Conservation (phyloP, 2,797 vertebrate genomes). For the Mus minutoides region DNA sequence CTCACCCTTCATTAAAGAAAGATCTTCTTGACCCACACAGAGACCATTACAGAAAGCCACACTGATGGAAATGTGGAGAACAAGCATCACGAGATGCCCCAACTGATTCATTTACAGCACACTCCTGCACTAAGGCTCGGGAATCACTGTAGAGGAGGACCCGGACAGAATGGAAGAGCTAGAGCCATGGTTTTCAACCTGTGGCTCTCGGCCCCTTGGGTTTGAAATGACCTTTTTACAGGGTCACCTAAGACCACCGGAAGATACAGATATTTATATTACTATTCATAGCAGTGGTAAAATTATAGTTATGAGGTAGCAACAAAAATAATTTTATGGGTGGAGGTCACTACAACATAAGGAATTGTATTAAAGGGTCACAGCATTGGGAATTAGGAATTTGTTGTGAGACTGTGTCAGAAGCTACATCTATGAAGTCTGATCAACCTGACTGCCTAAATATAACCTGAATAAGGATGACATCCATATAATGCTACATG, state of each 20-base stretch:
- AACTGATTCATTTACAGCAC: not conserved
- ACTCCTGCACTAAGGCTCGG: not conserved
- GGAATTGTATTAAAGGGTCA: not conserved
- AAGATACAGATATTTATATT: not conserved
- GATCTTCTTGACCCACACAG: not conserved
- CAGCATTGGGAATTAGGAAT: not conserved
- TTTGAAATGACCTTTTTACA: not conserved
- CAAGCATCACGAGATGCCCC: not conserved
- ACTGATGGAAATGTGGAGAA: not conserved
- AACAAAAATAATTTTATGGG: not conserved
- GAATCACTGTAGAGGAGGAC: too few species aligned
- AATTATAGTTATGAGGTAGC: not conserved
- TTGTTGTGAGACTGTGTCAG: not conserved
- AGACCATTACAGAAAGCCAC: not conserved
- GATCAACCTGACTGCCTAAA: not conserved
- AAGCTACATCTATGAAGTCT: not conserved
- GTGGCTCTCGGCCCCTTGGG: fast-evolving
- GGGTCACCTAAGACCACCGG: not conserved
- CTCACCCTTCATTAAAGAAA: not conserved
- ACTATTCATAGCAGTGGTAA: not conserved
- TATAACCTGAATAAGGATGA: not conserved
- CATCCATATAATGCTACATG: not conserved
- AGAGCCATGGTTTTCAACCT: not conserved
- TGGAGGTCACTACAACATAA: not conserved
- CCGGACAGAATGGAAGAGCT: not conserved